Evolutionary conservation across 2,888 invertebrate genomes (phyloP).

Genomic region (Prosapia bicincta): DNA sequence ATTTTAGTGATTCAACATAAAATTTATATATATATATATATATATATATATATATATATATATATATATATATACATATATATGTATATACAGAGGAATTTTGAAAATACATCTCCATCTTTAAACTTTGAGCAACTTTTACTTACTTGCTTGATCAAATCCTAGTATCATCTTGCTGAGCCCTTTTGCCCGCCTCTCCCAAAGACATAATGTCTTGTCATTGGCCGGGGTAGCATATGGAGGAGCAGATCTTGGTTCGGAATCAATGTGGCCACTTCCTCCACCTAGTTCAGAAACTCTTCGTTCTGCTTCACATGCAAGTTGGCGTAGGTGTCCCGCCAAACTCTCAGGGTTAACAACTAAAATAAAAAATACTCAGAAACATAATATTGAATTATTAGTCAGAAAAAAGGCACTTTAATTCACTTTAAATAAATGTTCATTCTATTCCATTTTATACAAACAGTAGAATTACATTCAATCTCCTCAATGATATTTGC

Average conservation of each 20-base stretch:
- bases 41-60: no score
- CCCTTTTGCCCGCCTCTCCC: slow-evolving; percentile 80
- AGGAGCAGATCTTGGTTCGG: slow-evolving; percentile 30
- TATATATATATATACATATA: no score
- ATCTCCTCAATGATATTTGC: no score
- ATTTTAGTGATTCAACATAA: no score
- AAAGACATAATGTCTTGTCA: slow-evolving; percentile 80
- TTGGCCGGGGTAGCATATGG: slow-evolving; percentile 28
- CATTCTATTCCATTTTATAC: no score
- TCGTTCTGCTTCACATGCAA: slow-evolving; percentile 79
- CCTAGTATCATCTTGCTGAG: slow-evolving; percentile 79
- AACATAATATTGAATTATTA: no score
- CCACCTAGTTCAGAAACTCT: slow-evolving; percentile 75
- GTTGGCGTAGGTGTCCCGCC: slow-evolving; percentile 69
- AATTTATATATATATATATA: no score
- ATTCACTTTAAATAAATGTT: no score
- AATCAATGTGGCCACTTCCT: slow-evolving; percentile 35
- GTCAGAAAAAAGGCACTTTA: no score
- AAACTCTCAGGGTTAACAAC: slow-evolving; percentile 70
- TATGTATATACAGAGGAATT: no score
- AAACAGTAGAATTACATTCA: no score
- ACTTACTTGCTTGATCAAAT: slow-evolving; percentile 76
- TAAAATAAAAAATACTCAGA: slow-evolving; percentile 41
- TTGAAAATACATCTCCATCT: no score
- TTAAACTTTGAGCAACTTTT: background rate